Percentiles rank a stretch among this genome's conserved stretches.
Conservation (phyloP, 2,113 vertebrate species). For the Nerophis ophidion region DNA sequence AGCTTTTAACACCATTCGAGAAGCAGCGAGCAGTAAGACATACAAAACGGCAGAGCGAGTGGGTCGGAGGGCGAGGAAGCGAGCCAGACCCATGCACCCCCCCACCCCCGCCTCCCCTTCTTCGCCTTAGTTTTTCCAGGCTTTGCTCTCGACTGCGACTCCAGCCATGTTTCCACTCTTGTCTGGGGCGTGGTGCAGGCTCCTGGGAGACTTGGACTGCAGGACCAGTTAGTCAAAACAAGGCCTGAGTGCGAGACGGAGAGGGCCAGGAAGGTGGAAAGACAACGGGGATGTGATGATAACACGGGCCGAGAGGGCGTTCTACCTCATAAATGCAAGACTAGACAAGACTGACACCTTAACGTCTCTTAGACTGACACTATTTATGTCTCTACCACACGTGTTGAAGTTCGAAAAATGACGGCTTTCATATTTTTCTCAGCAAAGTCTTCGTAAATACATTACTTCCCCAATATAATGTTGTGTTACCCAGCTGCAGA, state of each 20-base stretch:
- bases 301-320: conserved; percentile 4
- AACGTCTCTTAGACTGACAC: too few species aligned
- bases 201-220: conserved; percentile 69
- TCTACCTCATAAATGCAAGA: conserved; percentile 14
- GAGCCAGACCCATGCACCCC: conserved; percentile 31
- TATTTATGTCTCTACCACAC: too few species aligned
- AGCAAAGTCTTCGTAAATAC: too few species aligned
- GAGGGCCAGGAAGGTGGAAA: conserved; percentile 16
- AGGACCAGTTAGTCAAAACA: conserved; percentile 73
- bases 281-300: neutral
- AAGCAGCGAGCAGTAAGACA: conserved; percentile 26
- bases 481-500: too few species aligned
- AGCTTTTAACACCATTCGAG: conserved; percentile 12
- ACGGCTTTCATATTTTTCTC: too few species aligned
- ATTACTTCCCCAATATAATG: too few species aligned
- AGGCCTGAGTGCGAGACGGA: conserved; percentile 49
- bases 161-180: conserved; percentile 71
- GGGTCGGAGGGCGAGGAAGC: conserved; percentile 14
- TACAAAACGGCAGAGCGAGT: conserved; percentile 9
- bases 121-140: conserved; percentile 61
- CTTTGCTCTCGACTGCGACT: conserved; percentile 54
- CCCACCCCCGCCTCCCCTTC: conserved; percentile 13
- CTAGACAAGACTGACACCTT: conserved; percentile 4
- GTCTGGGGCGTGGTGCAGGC: conserved; percentile 71
- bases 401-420: too few species aligned